Base-by-base conservation (phyloP, 1,140 invertebrate genomes). In the Drosophila erecta region DNA sequence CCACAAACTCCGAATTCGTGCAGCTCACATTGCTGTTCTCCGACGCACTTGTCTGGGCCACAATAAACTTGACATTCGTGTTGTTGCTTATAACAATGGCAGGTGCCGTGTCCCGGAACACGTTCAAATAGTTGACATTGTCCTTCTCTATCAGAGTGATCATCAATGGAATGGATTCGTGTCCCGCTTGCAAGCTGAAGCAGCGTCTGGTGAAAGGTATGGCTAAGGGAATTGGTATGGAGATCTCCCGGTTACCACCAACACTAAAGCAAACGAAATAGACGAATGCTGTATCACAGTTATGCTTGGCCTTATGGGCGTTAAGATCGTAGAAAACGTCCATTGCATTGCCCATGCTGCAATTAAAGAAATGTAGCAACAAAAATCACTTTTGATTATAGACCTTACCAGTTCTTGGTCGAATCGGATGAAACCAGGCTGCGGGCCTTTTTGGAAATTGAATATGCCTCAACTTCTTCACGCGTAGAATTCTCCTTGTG, bases 11-110 rank as follows among this genome's bases (percentile, higher is more conserved):
- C 0, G 90, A 65, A 0, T 71, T 81, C 2, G 86, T 90, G 67
- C 73, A 86, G 37, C 65, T 80, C 3, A 85, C 89, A 66, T 92
- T 86, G 61, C 81, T 87, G 41, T 91, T 86, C 12, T 90, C 90
- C 27, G 77, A 81, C 14, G 85, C 81, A 37, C 73, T 90, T 0
- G 91, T 91, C 62, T 92, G 89, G 24, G 89, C 92, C 24, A 92
- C 78, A 49, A 91, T 77, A 15, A 92, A 90, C 37, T 71, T 71
- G 0, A 92, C 61, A 50, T 84, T 90, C 0, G 92, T 92, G 11
- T 84, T 78, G 49, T 92, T 92, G 50, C 58, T 83, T 3, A 92
- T 74, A 14, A 86, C 66, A 12, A 92, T 58, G 0, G 79, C 78
- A 2, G 92, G 92, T 1, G 69, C 61, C 1, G 64, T 76, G 41